Evolutionary conservation across 2,113 vertebrate species (phyloP), one percentile per base, ranked within the genome.

Genomic region (Eclectus roratus): DNA sequence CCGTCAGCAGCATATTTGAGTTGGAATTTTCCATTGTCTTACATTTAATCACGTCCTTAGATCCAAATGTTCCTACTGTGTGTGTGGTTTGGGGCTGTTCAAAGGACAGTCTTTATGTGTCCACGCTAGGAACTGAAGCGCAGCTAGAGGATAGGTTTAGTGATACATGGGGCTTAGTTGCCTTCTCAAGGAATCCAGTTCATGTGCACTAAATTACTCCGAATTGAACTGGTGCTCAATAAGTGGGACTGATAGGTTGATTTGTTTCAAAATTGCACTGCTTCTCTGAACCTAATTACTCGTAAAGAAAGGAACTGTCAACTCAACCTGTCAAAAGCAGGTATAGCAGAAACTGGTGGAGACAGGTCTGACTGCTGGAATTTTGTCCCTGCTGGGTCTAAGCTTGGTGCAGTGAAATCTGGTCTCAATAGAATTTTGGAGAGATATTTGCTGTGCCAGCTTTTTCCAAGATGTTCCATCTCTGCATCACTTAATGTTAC

Each of bases 91-190:
- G 65, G 46, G 84, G 16, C 29, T 81, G 16, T 18, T 21, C 50
- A 23, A 58, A 71, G 31, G 53, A 35, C 56, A 55, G 5, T 49
- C 46, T 47, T 47, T 23, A 3, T 41, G 29, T 18, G 33, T 24
- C 39, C 21, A 10, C 0, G 0, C 64, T 53, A 25, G 81, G 55
- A 58, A 25, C 14, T 37, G n/a, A 56, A 74, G 47, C 2, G 1
- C 8, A 41, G 23, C 19, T 21, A 11, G 63, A 0, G 3, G 10
- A 19, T 71, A 41, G 13, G 46, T 79, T 29, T 28, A 46, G 43
- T 6, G 9, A 47, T 43, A 20, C 1, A 0, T 11, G n/a, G 24
- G 6, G 6, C 50, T 80, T 73, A 14, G 13, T 89, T 0, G 0
- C 33, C 35, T 70, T 77, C 37, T 63, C 6, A 39, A 73, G 64